phyloP scores from a whole-genome alignment of 2,888 invertebrate species.

The Dascillus cervinus region DNA sequence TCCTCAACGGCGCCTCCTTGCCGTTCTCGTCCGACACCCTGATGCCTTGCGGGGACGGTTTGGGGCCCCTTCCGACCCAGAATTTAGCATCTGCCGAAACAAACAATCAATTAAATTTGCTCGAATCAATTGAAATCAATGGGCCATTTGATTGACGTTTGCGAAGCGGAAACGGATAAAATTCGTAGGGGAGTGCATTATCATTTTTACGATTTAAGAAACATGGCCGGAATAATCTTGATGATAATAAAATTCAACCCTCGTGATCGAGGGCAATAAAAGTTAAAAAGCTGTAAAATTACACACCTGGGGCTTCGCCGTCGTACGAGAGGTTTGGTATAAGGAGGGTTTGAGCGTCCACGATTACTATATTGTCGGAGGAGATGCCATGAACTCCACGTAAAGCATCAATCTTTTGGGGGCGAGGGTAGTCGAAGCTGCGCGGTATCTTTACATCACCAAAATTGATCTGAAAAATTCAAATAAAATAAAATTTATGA shows the following conservation, averaged over 20 bases:
- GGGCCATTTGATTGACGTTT: too few species aligned
- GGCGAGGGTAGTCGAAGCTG: conserved; percentile 72
- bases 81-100: conserved; percentile 83
- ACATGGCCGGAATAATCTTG: conserved; percentile 8
- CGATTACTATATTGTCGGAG: conserved; percentile 81
- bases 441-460: conserved; percentile 77
- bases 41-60: conserved; percentile 75
- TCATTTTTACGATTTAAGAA: conserved; percentile 11
- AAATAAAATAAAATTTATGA: too few species aligned
- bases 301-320: conserved; percentile 82
- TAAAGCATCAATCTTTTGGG: conserved; percentile 69
- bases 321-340: conserved; percentile 88
- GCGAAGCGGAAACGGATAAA: too few species aligned
- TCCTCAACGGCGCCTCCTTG: conserved; percentile 66
- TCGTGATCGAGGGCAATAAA: conserved; percentile 15
- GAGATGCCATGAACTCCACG: conserved; percentile 76
- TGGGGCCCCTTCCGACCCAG: conserved; percentile 80
- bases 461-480: conserved; percentile 73
- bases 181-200: too few species aligned
- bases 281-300: conserved; percentile 17
- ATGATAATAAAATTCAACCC: conserved; percentile 15
- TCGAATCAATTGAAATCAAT: too few species aligned
- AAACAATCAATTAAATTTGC: too few species aligned
- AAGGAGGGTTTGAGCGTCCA: conserved; percentile 87
- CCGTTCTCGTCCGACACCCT: conserved; percentile 90